phyloP scores from a whole-genome alignment of 2,113 vertebrate genomes.

The Gallinago paraguaiae region DNA sequence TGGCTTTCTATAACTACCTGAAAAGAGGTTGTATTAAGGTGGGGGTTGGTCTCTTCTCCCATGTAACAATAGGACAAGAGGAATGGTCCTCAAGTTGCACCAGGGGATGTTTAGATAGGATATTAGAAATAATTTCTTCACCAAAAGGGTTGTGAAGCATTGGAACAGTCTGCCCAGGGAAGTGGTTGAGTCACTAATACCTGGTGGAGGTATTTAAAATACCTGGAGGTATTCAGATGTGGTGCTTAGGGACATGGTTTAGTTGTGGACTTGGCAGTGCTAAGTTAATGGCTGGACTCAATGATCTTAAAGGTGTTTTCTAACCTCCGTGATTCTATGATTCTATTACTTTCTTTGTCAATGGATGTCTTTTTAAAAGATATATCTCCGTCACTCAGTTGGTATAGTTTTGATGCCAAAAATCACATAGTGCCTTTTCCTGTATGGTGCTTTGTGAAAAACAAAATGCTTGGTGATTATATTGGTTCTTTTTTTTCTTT shows the following conservation, averaged over 20 bases:
- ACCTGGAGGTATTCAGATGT: not conserved
- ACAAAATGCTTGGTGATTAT: not conserved
- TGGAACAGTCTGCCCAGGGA: not conserved
- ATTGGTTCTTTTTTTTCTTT: not conserved
- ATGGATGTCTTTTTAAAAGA: not conserved
- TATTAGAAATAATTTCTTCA: not conserved
- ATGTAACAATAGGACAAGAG: not conserved
- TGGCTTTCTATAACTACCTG: not conserved
- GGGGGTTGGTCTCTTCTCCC: not conserved
- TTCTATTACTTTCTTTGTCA: not conserved
- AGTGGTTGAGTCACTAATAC: not conserved
- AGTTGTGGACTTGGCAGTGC: not conserved
- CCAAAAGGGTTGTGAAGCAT: not conserved
- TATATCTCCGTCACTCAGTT: not conserved
- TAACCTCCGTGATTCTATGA: not conserved
- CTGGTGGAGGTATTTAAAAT: not conserved
- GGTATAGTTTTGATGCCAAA: not conserved
- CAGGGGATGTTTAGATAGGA: not conserved
- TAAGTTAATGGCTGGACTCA: not conserved
- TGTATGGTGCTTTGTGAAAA: not conserved
- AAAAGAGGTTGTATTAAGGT: not conserved
- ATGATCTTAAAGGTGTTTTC: not conserved
- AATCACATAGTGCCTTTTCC: not conserved
- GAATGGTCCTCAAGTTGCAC: not conserved
- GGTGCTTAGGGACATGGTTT: not conserved